Evolutionary conservation across 2,797 vertebrate genomes (phyloP).

Genomic region (Salarias fasciatus): DNA sequence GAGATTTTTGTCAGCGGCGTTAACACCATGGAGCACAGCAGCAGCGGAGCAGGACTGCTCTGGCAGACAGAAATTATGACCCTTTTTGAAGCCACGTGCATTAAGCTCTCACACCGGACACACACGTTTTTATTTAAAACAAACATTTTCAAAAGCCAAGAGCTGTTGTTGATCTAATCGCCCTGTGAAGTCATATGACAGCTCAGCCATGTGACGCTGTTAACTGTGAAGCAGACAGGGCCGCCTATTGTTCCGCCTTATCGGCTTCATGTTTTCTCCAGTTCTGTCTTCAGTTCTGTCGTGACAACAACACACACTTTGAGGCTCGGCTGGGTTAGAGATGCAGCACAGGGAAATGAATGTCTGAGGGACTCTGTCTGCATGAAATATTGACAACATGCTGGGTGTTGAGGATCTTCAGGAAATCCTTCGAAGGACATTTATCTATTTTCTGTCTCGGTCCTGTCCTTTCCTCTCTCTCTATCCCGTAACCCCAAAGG

Average conservation of each 20-base stretch:
- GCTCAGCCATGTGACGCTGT: conserved; percentile 66
- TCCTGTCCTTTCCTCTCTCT: no score
- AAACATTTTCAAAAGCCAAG: conserved; percentile 12
- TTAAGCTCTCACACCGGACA: no score
- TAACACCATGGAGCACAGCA: no score
- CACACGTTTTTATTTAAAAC: neutral
- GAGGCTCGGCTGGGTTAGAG: neutral
- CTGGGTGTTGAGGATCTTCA: neutral
- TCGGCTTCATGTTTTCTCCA: conserved; percentile 28
- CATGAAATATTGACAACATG: conserved; percentile 5
- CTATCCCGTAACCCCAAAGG: no score
- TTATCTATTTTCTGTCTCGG: no score
- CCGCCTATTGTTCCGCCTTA: conserved; percentile 49
- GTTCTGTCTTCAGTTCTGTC: conserved; percentile 9
- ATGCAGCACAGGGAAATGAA: neutral
- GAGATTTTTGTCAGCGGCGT: no score
- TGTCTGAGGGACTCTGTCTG: neutral
- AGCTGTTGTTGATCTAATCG: conserved; percentile 46
- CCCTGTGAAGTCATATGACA: conserved; percentile 69
- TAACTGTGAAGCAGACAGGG: conserved; percentile 55
- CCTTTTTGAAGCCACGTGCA: no score
- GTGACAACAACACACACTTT: conserved; percentile 19
- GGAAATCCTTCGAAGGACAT: no score
- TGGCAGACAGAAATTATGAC: no score
- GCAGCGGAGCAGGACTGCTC: no score